phyloP scores from a whole-genome alignment of 2,888 invertebrate genomes.

The Chorisops tibialis region DNA sequence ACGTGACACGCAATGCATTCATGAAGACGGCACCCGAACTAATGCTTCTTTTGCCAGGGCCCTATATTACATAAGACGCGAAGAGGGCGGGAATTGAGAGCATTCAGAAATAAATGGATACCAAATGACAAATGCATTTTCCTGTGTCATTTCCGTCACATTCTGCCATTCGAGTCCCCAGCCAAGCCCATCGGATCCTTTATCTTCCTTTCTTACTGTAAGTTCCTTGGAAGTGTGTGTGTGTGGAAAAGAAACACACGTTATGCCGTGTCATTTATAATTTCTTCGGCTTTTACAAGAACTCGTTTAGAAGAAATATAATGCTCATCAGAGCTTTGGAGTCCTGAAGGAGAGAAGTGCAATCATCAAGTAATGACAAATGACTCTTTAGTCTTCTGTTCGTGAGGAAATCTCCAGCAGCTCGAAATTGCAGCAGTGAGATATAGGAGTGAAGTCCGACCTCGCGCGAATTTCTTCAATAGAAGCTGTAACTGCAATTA shows the following conservation, averaged over 20 bases:
- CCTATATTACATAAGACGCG: neutral
- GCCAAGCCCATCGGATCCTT: neutral
- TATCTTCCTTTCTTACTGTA: neutral
- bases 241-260: neutral
- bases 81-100: constrained; percentile 10
- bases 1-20: constrained; percentile 23
- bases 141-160: constrained; percentile 24
- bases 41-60: neutral
- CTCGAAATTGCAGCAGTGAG: too few relatives aligned
- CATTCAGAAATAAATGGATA: constrained; percentile 22
- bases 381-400: constrained; percentile 1
- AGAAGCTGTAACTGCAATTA: too few relatives aligned
- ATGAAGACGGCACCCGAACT: neutral
- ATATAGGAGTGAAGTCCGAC: too few relatives aligned
- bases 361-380: constrained; percentile 26
- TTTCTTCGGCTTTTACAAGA: neutral
- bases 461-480: too few relatives aligned
- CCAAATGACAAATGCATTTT: constrained; percentile 25
- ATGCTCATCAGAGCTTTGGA: neutral
- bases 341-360: neutral
- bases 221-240: too few relatives aligned
- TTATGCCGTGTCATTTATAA: constrained; percentile 16
- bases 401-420: neutral
- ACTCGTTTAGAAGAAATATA: neutral
- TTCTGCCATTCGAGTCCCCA: constrained; percentile 20